Evolutionary conservation across 2,888 invertebrate species (phyloP).

Genomic region (Gymnoscelis rufifasciata): DNA sequence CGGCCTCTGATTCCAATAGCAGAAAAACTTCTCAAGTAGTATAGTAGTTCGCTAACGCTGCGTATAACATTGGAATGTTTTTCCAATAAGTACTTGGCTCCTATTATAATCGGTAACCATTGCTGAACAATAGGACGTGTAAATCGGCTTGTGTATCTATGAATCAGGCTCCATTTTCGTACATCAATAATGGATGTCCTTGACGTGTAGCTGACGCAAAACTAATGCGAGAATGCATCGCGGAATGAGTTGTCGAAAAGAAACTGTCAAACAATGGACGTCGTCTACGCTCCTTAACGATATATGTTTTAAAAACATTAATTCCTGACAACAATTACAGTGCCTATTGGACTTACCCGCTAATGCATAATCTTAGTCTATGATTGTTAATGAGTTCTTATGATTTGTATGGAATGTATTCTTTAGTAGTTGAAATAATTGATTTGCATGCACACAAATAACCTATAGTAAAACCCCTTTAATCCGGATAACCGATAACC

Average conservation of each 20-base stretch:
- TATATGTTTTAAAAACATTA: constrained; percentile 40
- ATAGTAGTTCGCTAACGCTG: too few species aligned
- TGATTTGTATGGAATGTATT: too few species aligned
- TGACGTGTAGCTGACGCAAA: constrained; percentile 33
- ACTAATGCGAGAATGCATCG: constrained; percentile 42
- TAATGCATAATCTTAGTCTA: too few species aligned
- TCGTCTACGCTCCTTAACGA: constrained; percentile 28
- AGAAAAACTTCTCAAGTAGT: too few species aligned
- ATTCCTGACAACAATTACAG: neutral
- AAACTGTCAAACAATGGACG: constrained; percentile 48
- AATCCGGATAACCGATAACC: too few species aligned
- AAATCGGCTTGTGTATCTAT: constrained; percentile 13
- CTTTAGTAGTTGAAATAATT: too few species aligned
- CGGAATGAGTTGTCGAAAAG: constrained; percentile 42
- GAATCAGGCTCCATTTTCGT: constrained; percentile 22
- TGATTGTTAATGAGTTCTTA: too few species aligned
- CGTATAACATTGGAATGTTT: too few species aligned
- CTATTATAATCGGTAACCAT: constrained; percentile 1
- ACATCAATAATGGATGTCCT: constrained; percentile 38
- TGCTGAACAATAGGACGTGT: constrained; percentile 10
- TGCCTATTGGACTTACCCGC: too few species aligned
- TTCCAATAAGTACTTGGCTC: constrained; percentile 3
- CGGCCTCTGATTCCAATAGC: too few species aligned
- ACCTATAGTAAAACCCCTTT: too few species aligned
- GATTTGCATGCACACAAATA: too few species aligned